These are phyloP conservation scores for Melanocharis versteri DNA, from an alignment of 2,113 vertebrate species.

Conservation along the genomic window DNA sequence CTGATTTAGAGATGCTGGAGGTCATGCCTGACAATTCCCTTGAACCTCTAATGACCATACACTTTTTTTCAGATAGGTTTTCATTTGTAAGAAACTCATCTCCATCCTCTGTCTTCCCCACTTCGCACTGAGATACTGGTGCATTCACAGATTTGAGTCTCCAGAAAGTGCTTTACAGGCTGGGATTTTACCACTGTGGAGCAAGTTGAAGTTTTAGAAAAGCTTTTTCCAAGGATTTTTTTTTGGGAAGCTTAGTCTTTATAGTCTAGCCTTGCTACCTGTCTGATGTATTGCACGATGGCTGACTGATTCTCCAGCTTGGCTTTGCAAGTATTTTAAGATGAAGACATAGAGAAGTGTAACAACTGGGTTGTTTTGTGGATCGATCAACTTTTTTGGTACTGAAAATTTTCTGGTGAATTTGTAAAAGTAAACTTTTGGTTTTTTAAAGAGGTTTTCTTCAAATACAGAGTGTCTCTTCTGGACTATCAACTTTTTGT, in stretches of 20 bases:
- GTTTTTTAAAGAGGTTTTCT: background rate
- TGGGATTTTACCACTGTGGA: background rate
- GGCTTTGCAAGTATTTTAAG: background rate
- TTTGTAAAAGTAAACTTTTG: background rate
- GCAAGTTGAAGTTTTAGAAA: background rate
- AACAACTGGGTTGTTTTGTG: fast-evolving
- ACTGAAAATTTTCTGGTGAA: background rate
- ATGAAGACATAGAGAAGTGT: background rate
- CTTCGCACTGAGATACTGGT: background rate
- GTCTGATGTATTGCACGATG: background rate
- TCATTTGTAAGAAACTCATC: background rate
- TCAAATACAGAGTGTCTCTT: background rate
- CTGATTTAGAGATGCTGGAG: background rate
- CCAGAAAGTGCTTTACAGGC: background rate
- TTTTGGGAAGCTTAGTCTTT: background rate
- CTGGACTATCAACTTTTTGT: background rate
- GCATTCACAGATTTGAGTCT: background rate
- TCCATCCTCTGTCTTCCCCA: background rate
- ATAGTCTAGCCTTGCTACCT: background rate
- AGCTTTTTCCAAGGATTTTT: background rate
- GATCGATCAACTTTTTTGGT: fast-evolving
- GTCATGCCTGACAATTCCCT: background rate
- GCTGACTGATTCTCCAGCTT: background rate
- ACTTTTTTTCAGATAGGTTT: background rate
- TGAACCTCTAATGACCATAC: background rate